A percentile compares a stretch with the other conserved stretches of the same genome.
Conservation (phyloP, 2,797 vertebrate species). For the Vireo griseus region DNA sequence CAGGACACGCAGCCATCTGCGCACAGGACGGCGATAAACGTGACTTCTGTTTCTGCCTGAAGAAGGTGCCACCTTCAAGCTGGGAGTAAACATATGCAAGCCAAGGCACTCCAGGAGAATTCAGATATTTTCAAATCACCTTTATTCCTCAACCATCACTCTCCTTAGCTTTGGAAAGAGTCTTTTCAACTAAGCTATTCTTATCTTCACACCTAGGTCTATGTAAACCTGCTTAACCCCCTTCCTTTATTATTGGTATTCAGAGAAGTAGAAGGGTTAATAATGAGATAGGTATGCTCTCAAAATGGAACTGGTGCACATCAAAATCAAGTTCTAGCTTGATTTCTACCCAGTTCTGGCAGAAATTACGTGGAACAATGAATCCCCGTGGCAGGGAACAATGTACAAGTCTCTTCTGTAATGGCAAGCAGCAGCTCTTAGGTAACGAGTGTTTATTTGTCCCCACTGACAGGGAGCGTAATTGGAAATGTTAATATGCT, state of each 20-base stretch:
- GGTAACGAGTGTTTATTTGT: background rate
- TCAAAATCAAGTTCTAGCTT: background rate
- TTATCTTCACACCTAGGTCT: background rate
- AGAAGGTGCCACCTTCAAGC: slow-evolving; percentile 30
- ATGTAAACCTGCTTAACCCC: background rate
- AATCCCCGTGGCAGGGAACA: background rate
- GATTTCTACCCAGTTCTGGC: background rate
- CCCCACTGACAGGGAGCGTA: background rate
- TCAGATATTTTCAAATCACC: background rate
- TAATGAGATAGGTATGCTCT: background rate
- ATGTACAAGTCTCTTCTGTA: background rate
- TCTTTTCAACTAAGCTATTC: background rate
- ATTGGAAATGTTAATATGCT: background rate
- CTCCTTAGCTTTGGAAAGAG: background rate
- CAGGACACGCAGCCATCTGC: slow-evolving; percentile 9
- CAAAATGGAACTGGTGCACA: background rate
- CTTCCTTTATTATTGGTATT: background rate
- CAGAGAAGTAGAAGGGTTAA: background rate
- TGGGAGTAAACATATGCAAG: background rate
- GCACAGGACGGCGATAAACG: background rate
- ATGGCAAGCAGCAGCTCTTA: background rate
- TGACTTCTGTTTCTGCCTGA: background rate
- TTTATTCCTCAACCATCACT: background rate
- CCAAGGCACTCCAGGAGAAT: background rate
- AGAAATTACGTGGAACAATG: background rate